Base-by-base conservation (phyloP, 2,797 vertebrate genomes). In the Selene dorsalis region DNA sequence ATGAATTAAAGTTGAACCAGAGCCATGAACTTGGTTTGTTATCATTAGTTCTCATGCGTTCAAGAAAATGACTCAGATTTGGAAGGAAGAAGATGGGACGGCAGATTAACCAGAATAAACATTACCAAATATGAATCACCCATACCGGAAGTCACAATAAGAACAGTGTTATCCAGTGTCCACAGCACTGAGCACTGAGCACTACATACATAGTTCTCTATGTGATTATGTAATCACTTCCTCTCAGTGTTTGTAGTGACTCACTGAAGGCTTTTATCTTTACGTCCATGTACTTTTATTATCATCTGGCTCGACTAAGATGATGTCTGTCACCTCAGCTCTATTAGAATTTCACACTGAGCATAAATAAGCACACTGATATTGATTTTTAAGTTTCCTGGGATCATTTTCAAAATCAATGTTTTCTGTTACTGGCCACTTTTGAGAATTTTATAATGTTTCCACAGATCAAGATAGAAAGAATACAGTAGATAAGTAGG, bases 181-280 rank as follows among this genome's bases (percentile, higher is more conserved):
- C 41, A 26, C 30, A 26, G 24, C 26, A 6, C n/a, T 73, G 57
- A 26, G 24, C 26, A 6, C n/a, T 73, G 57, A 63, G 11, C 10
- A 38, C 17, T 26, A 68, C 12, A 30, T 65, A 24, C 35, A 45
- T 52, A 71, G 20, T 13, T 18, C 38, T 35, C 9, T 61, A 26
- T 59, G 53, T 62, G 26, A 73, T 64, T 53, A 77, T 63, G 52
- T 67, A 60, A 80, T 83, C 50, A 64, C 64, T 82, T 73, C 58
- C 39, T 56, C 14, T 73, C 20, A 22, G 66, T 67, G 65, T 79
- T 65, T 38, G 72, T 48, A 47, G 41, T 76, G 85, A 86, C 41
- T 86, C 55, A 80, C 64, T 74, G 53, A 63, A 88, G 77, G 74
- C 69, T 77, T 81, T 87, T 78, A 75, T 73, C 18, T 82, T 83